Conservation (phyloP, 2,888 invertebrate genomes). For the Lucinisca nassula region DNA sequence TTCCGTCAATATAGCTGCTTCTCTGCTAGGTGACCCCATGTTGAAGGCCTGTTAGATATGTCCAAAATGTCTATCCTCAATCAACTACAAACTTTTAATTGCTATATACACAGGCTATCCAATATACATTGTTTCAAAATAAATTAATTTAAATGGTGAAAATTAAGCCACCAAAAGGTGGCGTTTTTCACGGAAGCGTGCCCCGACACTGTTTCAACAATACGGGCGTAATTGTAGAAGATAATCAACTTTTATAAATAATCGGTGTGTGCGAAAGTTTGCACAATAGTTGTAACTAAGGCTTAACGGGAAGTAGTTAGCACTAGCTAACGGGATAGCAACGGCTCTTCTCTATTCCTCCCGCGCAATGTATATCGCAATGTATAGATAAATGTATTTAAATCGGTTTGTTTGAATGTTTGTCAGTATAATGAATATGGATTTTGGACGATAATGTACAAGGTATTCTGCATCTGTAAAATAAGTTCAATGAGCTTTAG, state of each 20-base stretch:
- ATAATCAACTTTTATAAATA: slow-evolving; percentile 60
- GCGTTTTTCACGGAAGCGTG: slow-evolving; percentile 22
- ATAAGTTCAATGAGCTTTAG: too few relatives aligned
- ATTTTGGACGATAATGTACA: too few relatives aligned
- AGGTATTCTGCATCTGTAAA: too few relatives aligned
- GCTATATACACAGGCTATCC: not conserved
- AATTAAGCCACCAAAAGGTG: slow-evolving; percentile 32
- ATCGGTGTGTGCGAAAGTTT: slow-evolving; percentile 53
- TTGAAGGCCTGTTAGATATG: not conserved
- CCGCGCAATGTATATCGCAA: too few relatives aligned
- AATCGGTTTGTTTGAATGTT: too few relatives aligned
- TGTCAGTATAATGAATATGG: too few relatives aligned
- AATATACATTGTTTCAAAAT: not conserved
- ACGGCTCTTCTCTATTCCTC: slow-evolving; percentile 77
- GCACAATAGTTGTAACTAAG: slow-evolving; percentile 66
- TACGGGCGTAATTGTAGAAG: slow-evolving; percentile 51
- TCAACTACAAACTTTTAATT: not conserved
- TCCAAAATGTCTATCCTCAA: not conserved
- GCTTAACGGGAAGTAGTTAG: slow-evolving; percentile 57
- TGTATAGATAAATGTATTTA: too few relatives aligned
- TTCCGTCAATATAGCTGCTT: slow-evolving; percentile 74
- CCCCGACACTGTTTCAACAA: slow-evolving; percentile 36
- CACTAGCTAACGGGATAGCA: slow-evolving; percentile 69
- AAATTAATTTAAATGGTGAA: not conserved
- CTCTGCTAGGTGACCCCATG: slow-evolving; percentile 63